A percentile compares a stretch with the other conserved stretches of the same genome.
Evolutionary conservation across 2,113 vertebrate species (phyloP).

Genomic region (Cercocebus atys): DNA sequence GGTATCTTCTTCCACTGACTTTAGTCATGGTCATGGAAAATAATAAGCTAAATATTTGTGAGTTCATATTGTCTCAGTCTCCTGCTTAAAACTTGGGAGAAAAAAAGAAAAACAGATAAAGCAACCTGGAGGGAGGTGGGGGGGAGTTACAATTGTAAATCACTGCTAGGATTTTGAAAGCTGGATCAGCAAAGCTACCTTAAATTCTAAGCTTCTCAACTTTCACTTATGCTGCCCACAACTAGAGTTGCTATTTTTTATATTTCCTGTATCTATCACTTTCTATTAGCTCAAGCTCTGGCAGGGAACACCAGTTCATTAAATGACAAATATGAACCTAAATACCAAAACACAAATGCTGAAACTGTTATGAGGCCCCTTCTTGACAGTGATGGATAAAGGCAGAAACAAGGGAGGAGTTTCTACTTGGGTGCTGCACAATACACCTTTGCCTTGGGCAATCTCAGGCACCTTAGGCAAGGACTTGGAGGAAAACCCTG

Average conservation of each 20-base stretch:
- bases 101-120: background rate
- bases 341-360: background rate
- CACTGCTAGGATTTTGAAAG: constrained; percentile 39
- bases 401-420: background rate
- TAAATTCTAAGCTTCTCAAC: constrained; percentile 34
- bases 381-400: constrained; percentile 9
- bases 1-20: background rate
- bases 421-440: background rate
- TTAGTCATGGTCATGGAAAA: constrained; percentile 29
- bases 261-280: background rate
- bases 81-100: background rate
- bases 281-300: constrained; percentile 3
- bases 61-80: background rate
- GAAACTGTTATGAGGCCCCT: background rate
- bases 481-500: background rate
- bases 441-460: background rate
- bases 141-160: background rate
- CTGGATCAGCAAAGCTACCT: background rate
- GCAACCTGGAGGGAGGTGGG: background rate
- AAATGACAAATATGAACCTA: background rate
- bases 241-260: background rate
- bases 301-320: background rate
- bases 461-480: background rate
- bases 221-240: background rate
- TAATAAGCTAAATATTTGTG: background rate